Base-by-base conservation (phyloP, 2,888 invertebrate species). In the Neuroscelio doddi region DNA sequence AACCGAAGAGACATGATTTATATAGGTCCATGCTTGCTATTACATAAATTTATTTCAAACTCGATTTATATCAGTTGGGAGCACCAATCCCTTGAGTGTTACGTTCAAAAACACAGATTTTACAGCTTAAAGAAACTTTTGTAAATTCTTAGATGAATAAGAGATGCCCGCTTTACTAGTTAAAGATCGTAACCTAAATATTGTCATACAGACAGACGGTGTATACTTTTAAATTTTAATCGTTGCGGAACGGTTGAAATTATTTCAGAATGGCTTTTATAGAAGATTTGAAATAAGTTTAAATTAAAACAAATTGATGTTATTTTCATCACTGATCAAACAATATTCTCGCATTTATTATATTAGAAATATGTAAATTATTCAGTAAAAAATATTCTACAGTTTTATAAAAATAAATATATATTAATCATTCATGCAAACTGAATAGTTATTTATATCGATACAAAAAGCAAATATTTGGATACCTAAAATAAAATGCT, bases 61-160 rank as follows among this genome's bases (percentile, higher is more conserved):
- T 68, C 71, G 66, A 72, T 74, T 73, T 71, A 73, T 72, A 67
- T 63, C 67, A 59, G 41, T 51, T 50, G 65, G 59, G 67, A 55
- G 59, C 45, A 56, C 38, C 56, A 41, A n/a, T 59, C 55, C 58
- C 67, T 41, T 45, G 57, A 52, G 68, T 30, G 53, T 57, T 61
- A 7, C 50, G 53, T 68, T 61, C 57, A 64, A 64, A 68, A 68
- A 67, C 62, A 67, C 63, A 59, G 67, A 67, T 67, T 62, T 58
- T 52, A 46, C 57, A 42, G 68, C 61, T 68, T 64, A 61, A 61
- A 63, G 29, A 57, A 68, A 64, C 49, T 68, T 68, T 68, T 64
- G 36, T 56, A 38, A 67, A 67, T 59, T 39, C 63, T 49, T 55
- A 56, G 50, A 45, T 61, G 64, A 68, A 56, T 56, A 52, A 64